A percentile compares a stretch with the other conserved stretches of the same genome.
Evolutionary conservation across 2,888 invertebrate genomes (phyloP).

Genomic region (Nesidiocoris tenuis): DNA sequence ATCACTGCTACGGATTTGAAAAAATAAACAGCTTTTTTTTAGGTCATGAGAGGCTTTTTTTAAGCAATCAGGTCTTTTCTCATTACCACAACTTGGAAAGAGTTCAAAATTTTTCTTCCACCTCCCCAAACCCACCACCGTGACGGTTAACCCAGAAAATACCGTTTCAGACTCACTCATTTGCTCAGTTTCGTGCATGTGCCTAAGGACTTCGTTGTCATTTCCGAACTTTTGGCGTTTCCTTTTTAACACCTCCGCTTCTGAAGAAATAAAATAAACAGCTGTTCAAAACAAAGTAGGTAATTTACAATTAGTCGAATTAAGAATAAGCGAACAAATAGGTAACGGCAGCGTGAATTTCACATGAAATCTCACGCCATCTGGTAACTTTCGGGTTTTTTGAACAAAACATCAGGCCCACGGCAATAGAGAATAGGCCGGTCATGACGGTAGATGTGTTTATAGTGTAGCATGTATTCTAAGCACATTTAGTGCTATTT

Average conservation of each 20-base stretch:
- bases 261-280: conserved; percentile 57
- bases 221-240: conserved; percentile 58
- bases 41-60: too few species aligned
- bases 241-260: conserved; percentile 62
- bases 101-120: too few species aligned
- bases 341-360: background rate
- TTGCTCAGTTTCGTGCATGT: conserved; percentile 41
- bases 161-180: conserved; percentile 44
- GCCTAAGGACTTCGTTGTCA: conserved; percentile 40
- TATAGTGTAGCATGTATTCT: too few species aligned
- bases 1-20: too few species aligned
- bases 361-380: background rate
- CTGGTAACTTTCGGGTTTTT: background rate
- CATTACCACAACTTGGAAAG: too few species aligned
- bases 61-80: too few species aligned
- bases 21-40: too few species aligned
- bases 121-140: background rate
- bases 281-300: background rate
- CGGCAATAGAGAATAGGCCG: too few species aligned
- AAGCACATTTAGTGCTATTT: too few species aligned
- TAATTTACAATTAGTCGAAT: background rate
- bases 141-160: background rate
- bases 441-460: too few species aligned
- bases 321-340: too few species aligned
- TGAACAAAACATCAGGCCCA: too few species aligned